Base-by-base conservation (phyloP, 2,888 invertebrate species). In the Cordilura impudica region DNA sequence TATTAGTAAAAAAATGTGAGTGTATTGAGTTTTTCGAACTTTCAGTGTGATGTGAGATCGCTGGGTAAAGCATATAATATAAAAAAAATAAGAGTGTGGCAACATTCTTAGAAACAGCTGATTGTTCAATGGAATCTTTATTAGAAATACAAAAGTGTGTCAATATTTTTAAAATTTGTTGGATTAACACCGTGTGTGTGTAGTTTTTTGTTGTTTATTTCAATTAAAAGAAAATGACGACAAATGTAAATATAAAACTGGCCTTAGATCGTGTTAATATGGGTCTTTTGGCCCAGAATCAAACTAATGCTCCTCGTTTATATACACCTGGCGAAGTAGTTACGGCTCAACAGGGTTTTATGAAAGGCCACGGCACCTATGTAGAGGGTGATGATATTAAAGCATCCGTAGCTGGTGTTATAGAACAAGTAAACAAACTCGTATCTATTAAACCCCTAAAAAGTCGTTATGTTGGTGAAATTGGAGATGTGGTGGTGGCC, bases 401-500 rank as follows among this genome's bases (percentile, higher is more conserved):
- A 89, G 94, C 99, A 0, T 97, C 98, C 0, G 97, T 99, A 0
- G 98, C 98, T 43, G 99, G 99, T 21, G 93, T 96, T 16, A 94
- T 97, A 87, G 96, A 98, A 87, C 95, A 96, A 91, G 97, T 99
- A 0, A 99, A 99, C 89, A 97, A 98, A 89, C 91, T 99, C 72
- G 95, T 99, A 77, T 96, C 97, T 61, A 95, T 99, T 3, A 93
- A 94, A 82, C 98, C 99, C 0, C 90, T 98, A 6, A 98, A 98
- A 87, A 95, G 95, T 86, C 93, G 98, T 77, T 98, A 96, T 87
- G 94, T 95, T 77, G 96, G 96, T 7, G 98, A 98, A 91, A 96
- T 99, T 66, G 99, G 99, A 0, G 99, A 99, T 91, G 97, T 99
- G 1, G 94, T 99, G 8, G 96, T 99, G 4, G 99, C 98, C 0